Evolutionary conservation across 2,113 vertebrate species (phyloP).

Genomic region (Tupaia chinensis): DNA sequence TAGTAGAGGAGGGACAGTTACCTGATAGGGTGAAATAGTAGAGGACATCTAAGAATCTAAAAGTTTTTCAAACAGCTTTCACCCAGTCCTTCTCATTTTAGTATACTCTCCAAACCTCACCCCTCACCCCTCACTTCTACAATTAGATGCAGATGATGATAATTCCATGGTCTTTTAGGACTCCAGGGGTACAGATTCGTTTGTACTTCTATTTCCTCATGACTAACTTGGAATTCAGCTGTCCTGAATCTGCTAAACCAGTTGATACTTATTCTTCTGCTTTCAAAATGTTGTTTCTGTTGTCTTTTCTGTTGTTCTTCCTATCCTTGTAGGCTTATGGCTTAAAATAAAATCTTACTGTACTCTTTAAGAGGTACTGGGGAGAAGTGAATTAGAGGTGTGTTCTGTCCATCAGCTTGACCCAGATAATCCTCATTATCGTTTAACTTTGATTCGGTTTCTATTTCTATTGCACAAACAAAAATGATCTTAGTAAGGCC

Average conservation of each 20-base stretch:
- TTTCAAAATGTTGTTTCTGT: slow-evolving; percentile 17
- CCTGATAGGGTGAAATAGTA: background rate
- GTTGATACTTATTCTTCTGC: background rate
- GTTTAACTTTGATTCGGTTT: slow-evolving; percentile 42
- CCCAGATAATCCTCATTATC: background rate
- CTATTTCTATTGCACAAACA: background rate
- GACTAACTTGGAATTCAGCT: background rate
- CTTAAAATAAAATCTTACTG: background rate
- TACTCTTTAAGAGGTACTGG: background rate
- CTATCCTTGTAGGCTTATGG: background rate
- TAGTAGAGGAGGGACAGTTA: background rate
- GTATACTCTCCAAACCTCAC: background rate
- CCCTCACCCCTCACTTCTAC: background rate
- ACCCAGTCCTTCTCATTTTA: background rate
- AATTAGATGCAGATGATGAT: background rate
- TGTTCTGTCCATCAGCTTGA: background rate
- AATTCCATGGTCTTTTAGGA: background rate
- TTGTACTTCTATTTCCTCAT: slow-evolving; percentile 33
- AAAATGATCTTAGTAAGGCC: background rate
- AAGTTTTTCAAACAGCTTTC: background rate
- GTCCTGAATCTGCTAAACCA: background rate
- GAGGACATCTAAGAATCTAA: background rate
- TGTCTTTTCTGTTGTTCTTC: slow-evolving; percentile 14
- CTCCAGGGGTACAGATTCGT: background rate
- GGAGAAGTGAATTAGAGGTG: background rate